Evolutionary conservation across 2,113 vertebrate species (phyloP).

Genomic region (Cebidichthys violaceus): DNA sequence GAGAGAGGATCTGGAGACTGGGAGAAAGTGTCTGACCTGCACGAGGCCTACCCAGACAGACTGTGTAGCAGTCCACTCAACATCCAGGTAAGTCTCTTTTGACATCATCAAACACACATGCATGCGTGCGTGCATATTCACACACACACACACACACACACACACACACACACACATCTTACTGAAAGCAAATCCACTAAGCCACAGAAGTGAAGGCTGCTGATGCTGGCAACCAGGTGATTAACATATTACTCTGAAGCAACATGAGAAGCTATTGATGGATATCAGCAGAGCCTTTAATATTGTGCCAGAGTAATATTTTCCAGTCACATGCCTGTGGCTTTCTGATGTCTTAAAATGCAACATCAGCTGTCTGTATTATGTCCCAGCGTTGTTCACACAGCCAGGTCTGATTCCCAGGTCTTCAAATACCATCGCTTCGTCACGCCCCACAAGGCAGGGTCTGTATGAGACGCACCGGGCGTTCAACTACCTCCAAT

Average conservation of each 20-base stretch:
- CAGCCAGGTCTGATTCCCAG: no score
- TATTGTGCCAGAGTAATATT: neutral
- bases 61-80: constrained; percentile 91
- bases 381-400: neutral
- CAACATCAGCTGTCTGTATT: neutral
- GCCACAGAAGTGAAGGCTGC: neutral
- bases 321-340: neutral
- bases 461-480: no score
- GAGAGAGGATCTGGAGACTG: constrained; percentile 88
- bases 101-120: neutral
- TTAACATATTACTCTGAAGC: constrained; percentile 2
- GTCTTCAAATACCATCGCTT: no score
- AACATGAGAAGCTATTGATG: neutral
- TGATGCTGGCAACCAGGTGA: neutral
- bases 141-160: neutral
- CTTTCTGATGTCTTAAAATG: neutral
- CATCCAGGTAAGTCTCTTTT: constrained; percentile 87
- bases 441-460: no score
- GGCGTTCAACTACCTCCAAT: no score
- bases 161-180: neutral
- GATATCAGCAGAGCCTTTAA: constrained; percentile 4
- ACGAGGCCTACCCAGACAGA: constrained; percentile 86
- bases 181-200: neutral
- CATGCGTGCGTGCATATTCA: neutral
- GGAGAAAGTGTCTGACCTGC: constrained; percentile 92